A percentile compares a stretch with the other conserved stretches of the same genome.
These are phyloP conservation scores for Apus apus DNA, from an alignment of 2,113 vertebrate genomes.

Conservation along the genomic window DNA sequence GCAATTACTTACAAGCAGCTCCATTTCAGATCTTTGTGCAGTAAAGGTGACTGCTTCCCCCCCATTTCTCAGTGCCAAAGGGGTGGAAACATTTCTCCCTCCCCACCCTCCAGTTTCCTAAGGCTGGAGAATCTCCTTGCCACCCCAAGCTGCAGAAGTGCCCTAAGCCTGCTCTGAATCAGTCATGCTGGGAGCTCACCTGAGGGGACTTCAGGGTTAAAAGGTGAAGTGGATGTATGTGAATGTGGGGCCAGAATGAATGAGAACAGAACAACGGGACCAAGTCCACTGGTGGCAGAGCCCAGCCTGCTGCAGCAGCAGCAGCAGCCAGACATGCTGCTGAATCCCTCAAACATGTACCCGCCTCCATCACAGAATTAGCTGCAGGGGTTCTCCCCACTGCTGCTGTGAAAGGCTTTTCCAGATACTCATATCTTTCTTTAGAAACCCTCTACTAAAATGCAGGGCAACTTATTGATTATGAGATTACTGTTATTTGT, in stretches of 20 bases:
- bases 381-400: background rate
- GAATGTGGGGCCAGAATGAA: background rate
- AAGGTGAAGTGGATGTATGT: background rate
- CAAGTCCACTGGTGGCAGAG: background rate
- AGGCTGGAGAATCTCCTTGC: background rate
- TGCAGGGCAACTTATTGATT: background rate
- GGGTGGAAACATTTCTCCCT: background rate
- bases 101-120: background rate
- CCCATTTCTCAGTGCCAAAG: background rate
- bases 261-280: background rate
- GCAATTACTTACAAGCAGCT: background rate
- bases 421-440: background rate
- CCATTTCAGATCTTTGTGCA: background rate
- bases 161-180: background rate
- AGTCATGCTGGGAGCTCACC: background rate
- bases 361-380: background rate
- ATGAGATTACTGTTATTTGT: background rate
- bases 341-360: background rate
- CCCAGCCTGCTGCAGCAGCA: background rate
- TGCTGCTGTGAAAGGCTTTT: background rate
- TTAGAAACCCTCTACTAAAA: background rate
- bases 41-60: background rate
- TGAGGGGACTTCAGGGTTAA: background rate
- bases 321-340: background rate
- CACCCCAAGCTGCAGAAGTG: background rate